Percentiles rank a stretch among this genome's conserved stretches.
These are phyloP conservation scores for Aselliscus stoliczkanus DNA, from an alignment of 2,797 vertebrate genomes.

Conservation along the genomic window DNA sequence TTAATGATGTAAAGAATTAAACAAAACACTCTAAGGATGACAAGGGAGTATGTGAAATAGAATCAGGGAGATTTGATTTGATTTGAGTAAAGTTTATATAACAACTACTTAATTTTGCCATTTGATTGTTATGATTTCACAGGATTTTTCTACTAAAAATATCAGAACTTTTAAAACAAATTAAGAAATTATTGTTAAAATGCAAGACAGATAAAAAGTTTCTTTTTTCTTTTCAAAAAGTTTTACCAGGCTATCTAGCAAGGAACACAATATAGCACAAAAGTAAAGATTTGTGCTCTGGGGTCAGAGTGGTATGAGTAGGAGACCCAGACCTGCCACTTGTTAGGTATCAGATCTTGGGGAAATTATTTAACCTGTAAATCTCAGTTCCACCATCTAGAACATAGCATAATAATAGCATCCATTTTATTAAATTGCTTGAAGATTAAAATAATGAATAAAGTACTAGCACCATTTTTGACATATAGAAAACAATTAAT, in stretches of 20 bases:
- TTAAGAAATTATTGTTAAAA: not conserved
- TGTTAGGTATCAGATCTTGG: not conserved
- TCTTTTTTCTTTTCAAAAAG: not conserved
- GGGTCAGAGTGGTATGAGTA: not conserved
- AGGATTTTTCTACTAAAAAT: not conserved
- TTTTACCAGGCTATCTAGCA: not conserved
- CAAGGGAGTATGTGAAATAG: not conserved
- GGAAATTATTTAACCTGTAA: not conserved
- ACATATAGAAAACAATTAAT: not conserved
- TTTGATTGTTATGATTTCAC: not conserved
- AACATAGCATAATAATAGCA: not conserved
- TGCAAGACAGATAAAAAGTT: not conserved
- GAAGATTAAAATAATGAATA: not conserved
- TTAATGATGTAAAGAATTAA: not conserved
- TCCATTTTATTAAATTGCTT: not conserved
- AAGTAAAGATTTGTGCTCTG: not conserved
- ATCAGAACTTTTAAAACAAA: constrained; percentile 1
- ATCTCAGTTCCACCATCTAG: not conserved
- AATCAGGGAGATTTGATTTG: not conserved
- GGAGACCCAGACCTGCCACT: not conserved
- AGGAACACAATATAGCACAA: not conserved
- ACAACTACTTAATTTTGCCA: not conserved
- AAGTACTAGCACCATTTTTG: not conserved
- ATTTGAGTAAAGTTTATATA: not conserved
- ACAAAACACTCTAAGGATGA: not conserved